These are phyloP conservation scores for Bombus soroeensis DNA, from an alignment of 1,140 invertebrate species.

Conservation along the genomic window DNA sequence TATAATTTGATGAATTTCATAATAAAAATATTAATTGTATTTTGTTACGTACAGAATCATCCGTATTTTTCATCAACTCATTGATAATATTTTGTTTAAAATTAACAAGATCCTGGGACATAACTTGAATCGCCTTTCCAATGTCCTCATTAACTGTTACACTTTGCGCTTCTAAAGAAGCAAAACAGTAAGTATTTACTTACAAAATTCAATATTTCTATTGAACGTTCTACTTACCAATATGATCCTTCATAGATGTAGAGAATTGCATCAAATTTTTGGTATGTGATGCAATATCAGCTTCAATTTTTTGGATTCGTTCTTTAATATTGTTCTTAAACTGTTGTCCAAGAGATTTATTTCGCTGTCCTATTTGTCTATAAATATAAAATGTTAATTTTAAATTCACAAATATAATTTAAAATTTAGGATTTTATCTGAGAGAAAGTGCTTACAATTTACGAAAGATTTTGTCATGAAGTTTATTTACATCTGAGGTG, in stretches of 20 bases:
- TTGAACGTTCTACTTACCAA: conserved; percentile 58
- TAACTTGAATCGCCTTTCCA: conserved; percentile 64
- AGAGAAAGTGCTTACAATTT: conserved; percentile 80
- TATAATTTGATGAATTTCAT: conserved; percentile 4
- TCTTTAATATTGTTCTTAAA: conserved; percentile 72
- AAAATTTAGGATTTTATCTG: neutral
- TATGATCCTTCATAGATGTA: conserved; percentile 69
- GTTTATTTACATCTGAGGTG: conserved; percentile 85
- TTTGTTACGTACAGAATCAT: conserved; percentile 67
- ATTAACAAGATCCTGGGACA: conserved; percentile 70
- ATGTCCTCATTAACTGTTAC: conserved; percentile 58
- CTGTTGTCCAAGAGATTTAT: conserved; percentile 70
- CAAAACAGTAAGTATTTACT: conserved; percentile 27
- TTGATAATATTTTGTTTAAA: conserved; percentile 51
- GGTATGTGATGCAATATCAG: conserved; percentile 70
- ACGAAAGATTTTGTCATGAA: conserved; percentile 88
- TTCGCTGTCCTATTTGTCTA: conserved; percentile 77
- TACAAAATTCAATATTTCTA: neutral
- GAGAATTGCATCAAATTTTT: conserved; percentile 73
- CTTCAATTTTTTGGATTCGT: conserved; percentile 70
- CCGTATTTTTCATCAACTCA: conserved; percentile 64
- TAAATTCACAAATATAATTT: conserved; percentile 49
- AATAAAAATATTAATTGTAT: conserved; percentile 24
- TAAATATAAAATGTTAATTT: conserved; percentile 68
- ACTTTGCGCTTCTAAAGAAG: conserved; percentile 57